Conservation (phyloP, 2,888 invertebrate genomes). For the Drosophila imparisetae region DNA sequence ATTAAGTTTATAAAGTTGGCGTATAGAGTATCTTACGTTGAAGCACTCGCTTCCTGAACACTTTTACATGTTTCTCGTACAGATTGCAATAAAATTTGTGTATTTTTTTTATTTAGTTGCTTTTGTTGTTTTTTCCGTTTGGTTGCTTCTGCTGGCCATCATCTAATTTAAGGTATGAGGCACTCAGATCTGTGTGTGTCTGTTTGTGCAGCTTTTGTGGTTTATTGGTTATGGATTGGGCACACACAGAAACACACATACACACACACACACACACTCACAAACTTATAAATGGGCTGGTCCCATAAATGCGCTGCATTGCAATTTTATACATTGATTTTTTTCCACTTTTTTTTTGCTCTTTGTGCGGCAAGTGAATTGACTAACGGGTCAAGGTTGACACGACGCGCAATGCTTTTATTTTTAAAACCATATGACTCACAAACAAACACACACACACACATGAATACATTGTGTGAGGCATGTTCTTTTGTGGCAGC, state of each 20-base stretch:
- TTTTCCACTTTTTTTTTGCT: conserved; percentile 15
- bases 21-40: conserved; percentile 5
- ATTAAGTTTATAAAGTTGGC: not conserved
- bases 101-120: conserved; percentile 11
- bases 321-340: conserved; percentile 54
- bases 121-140: conserved; percentile 1
- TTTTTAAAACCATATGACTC: conserved; percentile 52
- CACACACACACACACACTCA: conserved; percentile 3
- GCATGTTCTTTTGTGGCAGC: conserved; percentile 21
- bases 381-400: conserved; percentile 72
- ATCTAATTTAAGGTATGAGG: conserved; percentile 54
- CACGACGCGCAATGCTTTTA: conserved; percentile 63
- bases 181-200: conserved; percentile 22
- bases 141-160: conserved; percentile 15
- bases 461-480: not conserved
- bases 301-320: conserved; percentile 58
- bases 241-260: conserved; percentile 14
- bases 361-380: conserved; percentile 44
- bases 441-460: conserved; percentile 17
- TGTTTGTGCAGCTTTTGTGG: conserved; percentile 44
- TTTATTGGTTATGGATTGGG: conserved; percentile 62
- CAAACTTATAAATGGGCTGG: conserved; percentile 28
- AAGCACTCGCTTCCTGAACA: not conserved
- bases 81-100: conserved; percentile 19
- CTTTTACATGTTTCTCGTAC: conserved; percentile 21